phyloP scores from a whole-genome alignment of 1,140 invertebrate species.

The Panagrolaimus sp. region DNA sequence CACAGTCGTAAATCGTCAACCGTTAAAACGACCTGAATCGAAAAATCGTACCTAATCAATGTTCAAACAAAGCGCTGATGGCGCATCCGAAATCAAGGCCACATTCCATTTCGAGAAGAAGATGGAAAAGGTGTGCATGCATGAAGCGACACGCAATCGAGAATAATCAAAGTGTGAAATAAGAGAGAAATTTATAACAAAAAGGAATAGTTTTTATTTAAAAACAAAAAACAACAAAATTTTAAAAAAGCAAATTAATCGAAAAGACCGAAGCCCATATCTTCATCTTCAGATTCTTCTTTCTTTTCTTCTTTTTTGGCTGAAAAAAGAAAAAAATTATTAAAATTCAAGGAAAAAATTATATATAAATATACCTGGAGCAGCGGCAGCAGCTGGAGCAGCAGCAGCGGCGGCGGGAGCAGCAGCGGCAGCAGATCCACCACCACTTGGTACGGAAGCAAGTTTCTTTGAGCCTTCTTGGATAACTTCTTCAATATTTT shows the following conservation, averaged over 20 bases:
- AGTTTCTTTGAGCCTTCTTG: constrained; percentile 48
- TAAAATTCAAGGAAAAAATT: background rate
- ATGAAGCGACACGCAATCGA: too few relatives aligned
- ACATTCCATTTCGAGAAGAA: background rate
- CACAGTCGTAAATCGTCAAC: background rate
- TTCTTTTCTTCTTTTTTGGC: constrained; percentile 70
- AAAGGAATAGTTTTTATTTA: constrained; percentile 27
- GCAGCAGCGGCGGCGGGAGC: constrained; percentile 25
- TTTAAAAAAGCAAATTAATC: constrained; percentile 68
- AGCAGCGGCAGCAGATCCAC: constrained; percentile 48
- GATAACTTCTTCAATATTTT: constrained; percentile 54
- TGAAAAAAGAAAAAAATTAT: constrained; percentile 37
- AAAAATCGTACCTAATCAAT: constrained; percentile 13
- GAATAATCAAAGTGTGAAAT: background rate
- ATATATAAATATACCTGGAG: constrained; percentile 21
- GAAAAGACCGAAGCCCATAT: constrained; percentile 93
- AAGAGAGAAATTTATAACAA: background rate
- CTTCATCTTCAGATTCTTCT: constrained; percentile 74
- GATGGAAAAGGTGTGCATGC: too few relatives aligned
- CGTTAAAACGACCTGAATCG: constrained; percentile 1
- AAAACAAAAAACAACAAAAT: constrained; percentile 24
- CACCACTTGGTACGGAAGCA: constrained; percentile 54
- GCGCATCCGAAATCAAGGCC: constrained; percentile 6
- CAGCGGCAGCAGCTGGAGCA: constrained; percentile 14
- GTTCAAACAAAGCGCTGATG: background rate